Evolutionary conservation across 2,888 invertebrate genomes (phyloP).

Genomic region (Ceratothoa steindachneri): DNA sequence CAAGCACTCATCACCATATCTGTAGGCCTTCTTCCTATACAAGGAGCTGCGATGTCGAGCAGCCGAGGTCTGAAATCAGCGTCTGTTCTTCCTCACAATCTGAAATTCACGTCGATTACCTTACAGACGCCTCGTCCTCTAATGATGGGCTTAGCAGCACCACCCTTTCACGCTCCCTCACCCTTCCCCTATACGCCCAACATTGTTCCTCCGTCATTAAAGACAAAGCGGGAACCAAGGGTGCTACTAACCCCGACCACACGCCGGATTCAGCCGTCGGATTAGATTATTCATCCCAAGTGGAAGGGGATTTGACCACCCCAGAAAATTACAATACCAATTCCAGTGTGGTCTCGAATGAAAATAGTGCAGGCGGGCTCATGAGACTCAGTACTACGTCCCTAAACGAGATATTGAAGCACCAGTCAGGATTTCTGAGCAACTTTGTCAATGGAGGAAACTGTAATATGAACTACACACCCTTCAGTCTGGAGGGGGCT

Average conservation of each 20-base stretch:
- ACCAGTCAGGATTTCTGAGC: slow-evolving; percentile 23
- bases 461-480: background rate
- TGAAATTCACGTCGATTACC: slow-evolving; percentile 42
- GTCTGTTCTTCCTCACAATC: slow-evolving; percentile 24
- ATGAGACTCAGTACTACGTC: slow-evolving; percentile 11
- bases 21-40: background rate
- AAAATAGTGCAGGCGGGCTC: background rate
- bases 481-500: background rate
- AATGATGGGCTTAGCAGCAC: slow-evolving; percentile 11
- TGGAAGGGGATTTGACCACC: slow-evolving; percentile 9
- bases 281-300: slow-evolving; percentile 32
- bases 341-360: background rate
- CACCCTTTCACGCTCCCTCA: slow-evolving; percentile 5
- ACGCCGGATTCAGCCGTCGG: slow-evolving; percentile 40
- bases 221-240: background rate
- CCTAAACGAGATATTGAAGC: slow-evolving; percentile 23
- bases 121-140: slow-evolving; percentile 31
- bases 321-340: background rate
- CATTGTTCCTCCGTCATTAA: background rate
- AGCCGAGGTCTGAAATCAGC: slow-evolving; percentile 11
- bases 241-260: slow-evolving; percentile 14
- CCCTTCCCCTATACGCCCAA: slow-evolving; percentile 18
- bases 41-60: background rate
- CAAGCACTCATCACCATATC: background rate
- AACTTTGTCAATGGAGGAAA: slow-evolving; percentile 23